Base-by-base conservation (phyloP, 2,797 vertebrate species). In the Myiotriccus ornatus region DNA sequence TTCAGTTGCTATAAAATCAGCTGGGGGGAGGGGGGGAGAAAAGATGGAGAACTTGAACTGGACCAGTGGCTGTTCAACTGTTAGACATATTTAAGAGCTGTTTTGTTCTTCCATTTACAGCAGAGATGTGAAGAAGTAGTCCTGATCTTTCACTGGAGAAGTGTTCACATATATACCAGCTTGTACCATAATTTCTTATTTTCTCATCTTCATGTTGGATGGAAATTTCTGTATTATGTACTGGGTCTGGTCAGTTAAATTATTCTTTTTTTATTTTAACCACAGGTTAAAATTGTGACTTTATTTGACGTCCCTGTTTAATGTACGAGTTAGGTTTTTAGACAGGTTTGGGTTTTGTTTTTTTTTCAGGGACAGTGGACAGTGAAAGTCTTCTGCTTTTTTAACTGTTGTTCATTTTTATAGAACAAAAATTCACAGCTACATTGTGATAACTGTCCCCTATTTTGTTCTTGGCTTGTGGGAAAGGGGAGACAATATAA, bases 401-500 rank as follows among this genome's bases (percentile, higher is more conserved):
- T 32, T 62, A 81, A 73, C 22, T 70, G 60, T 50, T 86, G 44
- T 34, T 89, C 30, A 43, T 49, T 95, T 94, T 77, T 91, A 62
- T 44, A 84, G 47, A 84, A 65, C 20, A 75, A 64, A 83, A 91
- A 74, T 78, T 77, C 32, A 62, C 87, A 94, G 79, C 76, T 81
- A 84, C 28, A 12, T 53, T 69, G 75, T 47, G 87, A 84, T 94
- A 89, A 65, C 46, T 96, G 73, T 91, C 84, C 28, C 94, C 79
- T 85, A 14, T 91, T 93, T 89, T 93, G 87, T 65, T 92, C 57
- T 71, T 83, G 91, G 91, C 93, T 43, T 75, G 65, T 94, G 87
- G 90, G 64, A 89, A 89, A 46, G 52, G 62, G 75, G 35, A 88
- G 91, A 93, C 87, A 92, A 73, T 86, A 46, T 70, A 84, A 88